Evolutionary conservation across 1,140 invertebrate species (phyloP).

Genomic region (Aricia agestis): DNA sequence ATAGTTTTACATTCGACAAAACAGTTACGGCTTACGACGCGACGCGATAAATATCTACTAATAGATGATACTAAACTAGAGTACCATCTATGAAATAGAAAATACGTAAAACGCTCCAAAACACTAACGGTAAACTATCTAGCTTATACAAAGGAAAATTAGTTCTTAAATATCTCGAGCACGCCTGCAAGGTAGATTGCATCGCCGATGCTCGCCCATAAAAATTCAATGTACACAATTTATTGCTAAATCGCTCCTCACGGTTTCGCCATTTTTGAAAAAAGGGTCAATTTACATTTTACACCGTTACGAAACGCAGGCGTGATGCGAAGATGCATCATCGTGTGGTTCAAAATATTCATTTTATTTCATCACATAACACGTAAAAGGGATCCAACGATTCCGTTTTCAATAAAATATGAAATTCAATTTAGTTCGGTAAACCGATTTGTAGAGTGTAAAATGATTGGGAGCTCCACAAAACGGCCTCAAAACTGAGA

Average conservation of each 20-base stretch:
- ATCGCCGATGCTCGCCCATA: constrained; percentile 1
- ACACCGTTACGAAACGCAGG: too few relatives aligned
- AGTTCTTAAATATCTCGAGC: background rate
- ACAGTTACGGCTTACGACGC: too few relatives aligned
- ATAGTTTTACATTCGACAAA: too few relatives aligned
- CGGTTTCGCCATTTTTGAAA: background rate
- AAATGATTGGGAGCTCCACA: background rate
- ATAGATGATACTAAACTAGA: too few relatives aligned
- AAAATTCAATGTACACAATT: constrained; percentile 7
- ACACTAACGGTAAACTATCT: background rate
- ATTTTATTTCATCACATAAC: too few relatives aligned
- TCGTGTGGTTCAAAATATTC: too few relatives aligned
- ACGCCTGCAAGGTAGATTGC: background rate
- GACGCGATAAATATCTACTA: too few relatives aligned
- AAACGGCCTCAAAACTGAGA: background rate
- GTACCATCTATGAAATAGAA: too few relatives aligned
- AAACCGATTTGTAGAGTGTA: background rate
- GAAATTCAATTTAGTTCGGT: background rate
- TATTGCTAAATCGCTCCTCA: background rate
- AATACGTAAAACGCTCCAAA: too few relatives aligned
- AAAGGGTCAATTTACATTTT: background rate
- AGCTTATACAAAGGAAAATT: background rate
- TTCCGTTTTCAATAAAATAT: background rate
- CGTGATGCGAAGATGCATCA: too few relatives aligned
- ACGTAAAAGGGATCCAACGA: background rate